A percentile compares a stretch with the other conserved stretches of the same genome.
phyloP scores from a whole-genome alignment of 1,140 invertebrate species.

The Parasteatoda tepidariorum region DNA sequence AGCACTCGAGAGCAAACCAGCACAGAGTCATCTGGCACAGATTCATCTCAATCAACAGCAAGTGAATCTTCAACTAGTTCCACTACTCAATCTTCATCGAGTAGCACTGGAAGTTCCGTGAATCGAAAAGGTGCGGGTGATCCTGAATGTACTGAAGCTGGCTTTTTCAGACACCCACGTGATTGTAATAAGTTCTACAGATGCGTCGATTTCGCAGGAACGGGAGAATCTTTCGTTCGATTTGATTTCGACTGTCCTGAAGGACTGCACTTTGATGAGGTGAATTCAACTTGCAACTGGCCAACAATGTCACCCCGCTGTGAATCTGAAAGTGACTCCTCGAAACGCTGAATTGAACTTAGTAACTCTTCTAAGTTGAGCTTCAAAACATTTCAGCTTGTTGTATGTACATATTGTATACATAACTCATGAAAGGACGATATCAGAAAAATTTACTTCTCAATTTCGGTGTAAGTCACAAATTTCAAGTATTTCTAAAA shows the following conservation, averaged over 20 bases:
- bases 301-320: constrained; percentile 60
- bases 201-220: constrained; percentile 75
- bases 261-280: constrained; percentile 69
- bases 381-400: neutral
- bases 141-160: constrained; percentile 71
- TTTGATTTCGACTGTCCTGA: constrained; percentile 79
- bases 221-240: constrained; percentile 73
- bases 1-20: neutral
- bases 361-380: neutral
- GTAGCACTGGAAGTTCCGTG: neutral
- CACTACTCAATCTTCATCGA: neutral
- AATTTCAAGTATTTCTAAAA: no score
- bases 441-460: neutral
- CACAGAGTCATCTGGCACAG: neutral
- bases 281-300: constrained; percentile 65
- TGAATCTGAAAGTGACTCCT: constrained; percentile 62
- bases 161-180: constrained; percentile 76
- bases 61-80: constrained; percentile 1
- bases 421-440: neutral
- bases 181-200: constrained; percentile 71
- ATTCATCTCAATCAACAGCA: neutral
- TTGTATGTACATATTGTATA: neutral
- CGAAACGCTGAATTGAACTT: neutral
- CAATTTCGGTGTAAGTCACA: neutral
- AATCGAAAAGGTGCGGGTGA: neutral